Evolutionary conservation across 2,888 invertebrate species (phyloP).

Genomic region (Standfussiana lucernea): DNA sequence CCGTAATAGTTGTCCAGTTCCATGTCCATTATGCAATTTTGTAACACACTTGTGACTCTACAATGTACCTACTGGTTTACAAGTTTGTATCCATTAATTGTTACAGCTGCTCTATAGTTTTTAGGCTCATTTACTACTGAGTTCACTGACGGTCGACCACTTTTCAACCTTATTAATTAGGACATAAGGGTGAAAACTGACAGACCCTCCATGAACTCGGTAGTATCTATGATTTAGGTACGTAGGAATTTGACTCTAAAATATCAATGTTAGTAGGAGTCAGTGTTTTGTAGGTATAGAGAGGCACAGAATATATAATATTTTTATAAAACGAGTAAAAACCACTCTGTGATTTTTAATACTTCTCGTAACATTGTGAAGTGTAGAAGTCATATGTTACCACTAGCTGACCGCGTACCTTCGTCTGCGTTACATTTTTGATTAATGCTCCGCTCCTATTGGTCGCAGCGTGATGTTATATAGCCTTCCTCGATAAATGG

Average conservation of each 20-base stretch:
- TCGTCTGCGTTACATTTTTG: too few relatives aligned
- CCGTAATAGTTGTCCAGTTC: slow-evolving; percentile 3
- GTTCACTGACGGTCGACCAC: too few relatives aligned
- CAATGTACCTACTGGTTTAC: not conserved
- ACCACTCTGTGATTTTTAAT: slow-evolving; percentile 22
- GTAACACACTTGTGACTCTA: slow-evolving; percentile 5
- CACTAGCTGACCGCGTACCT: too few relatives aligned
- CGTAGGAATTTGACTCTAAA: not conserved
- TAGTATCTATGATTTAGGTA: too few relatives aligned
- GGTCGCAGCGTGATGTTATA: too few relatives aligned
- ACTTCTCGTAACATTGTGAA: slow-evolving; percentile 31
- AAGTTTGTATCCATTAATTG: too few relatives aligned
- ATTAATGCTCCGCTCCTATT: too few relatives aligned
- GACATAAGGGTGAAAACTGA: too few relatives aligned
- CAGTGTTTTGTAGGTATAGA: not conserved
- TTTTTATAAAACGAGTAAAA: not conserved
- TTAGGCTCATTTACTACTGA: too few relatives aligned
- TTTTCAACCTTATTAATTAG: too few relatives aligned
- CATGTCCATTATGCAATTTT: slow-evolving; percentile 24
- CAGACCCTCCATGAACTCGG: too few relatives aligned
- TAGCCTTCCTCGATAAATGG: too few relatives aligned
- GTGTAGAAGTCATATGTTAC: slow-evolving; percentile 35
- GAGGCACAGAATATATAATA: not conserved
- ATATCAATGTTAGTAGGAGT: not conserved
- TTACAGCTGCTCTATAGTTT: not conserved